Conservation (phyloP, 2,797 vertebrate genomes). For the Sebastes oblongus region DNA sequence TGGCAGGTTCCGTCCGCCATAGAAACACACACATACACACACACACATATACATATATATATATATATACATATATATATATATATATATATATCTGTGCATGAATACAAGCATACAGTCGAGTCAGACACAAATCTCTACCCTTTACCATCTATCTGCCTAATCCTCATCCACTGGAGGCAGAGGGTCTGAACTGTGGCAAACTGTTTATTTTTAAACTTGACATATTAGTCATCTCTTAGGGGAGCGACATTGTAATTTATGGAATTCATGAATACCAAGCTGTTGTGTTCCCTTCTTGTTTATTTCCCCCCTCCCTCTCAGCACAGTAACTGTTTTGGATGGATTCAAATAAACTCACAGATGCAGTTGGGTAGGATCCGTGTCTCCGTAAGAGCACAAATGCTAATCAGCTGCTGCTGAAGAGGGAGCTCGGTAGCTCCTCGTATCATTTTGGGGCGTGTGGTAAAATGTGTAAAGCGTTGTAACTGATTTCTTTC, state of each 20-base stretch:
- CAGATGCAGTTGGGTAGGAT: slow-evolving; percentile 31
- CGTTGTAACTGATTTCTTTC: slow-evolving; percentile 11
- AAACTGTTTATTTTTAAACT: slow-evolving; percentile 80
- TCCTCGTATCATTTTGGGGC: slow-evolving; percentile 12
- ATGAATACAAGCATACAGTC: background rate
- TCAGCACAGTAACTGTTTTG: slow-evolving; percentile 41
- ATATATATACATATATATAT: too few species aligned
- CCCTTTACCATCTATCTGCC: slow-evolving; percentile 39
- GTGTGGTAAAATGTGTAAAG: slow-evolving; percentile 13
- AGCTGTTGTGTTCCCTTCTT: slow-evolving; percentile 65
- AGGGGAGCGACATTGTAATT: slow-evolving; percentile 76
- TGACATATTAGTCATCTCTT: slow-evolving; percentile 81
- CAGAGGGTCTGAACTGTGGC: slow-evolving; percentile 58
- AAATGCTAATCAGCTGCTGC: slow-evolving; percentile 47
- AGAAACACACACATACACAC: background rate
- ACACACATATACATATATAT: too few species aligned
- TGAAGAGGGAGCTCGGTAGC: slow-evolving; percentile 5
- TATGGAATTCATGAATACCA: slow-evolving; percentile 81
- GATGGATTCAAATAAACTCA: slow-evolving; percentile 65
- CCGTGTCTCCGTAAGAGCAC: slow-evolving; percentile 30
- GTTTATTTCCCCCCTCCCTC: slow-evolving; percentile 43
- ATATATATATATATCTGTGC: background rate
- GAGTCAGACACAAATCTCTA: slow-evolving; percentile 15
- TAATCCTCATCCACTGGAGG: slow-evolving; percentile 65
- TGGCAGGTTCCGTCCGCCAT: background rate